Evolutionary conservation across 2,113 vertebrate species (phyloP), one percentile per base, ranked within the genome.

Genomic region (Octodon degus): DNA sequence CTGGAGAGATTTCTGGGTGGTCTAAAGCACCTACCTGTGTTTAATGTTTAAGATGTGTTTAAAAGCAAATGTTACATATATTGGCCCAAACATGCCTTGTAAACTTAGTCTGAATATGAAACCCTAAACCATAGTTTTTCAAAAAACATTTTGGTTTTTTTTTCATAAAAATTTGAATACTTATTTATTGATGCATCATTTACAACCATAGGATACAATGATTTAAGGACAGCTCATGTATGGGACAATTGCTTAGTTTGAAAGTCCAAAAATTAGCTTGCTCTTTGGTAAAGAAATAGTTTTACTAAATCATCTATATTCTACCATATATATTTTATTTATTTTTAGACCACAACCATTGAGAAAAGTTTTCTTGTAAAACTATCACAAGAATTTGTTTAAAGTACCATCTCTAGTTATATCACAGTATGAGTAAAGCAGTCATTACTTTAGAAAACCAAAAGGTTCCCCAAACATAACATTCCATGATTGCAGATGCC

Each of bases 261-360:
- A 32, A 91, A 77, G 32, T 86, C 67, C 40, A 93, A n/a, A 95
- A 89, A n/a, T 92, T 27, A 58, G 60, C 40, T 70, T 85, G 50
- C 58, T 86, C 63, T 50, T 77, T 43, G 91, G 25, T 85, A 92
- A 89, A n/a, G 17, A 92, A 86, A 2, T 81, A n/a, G 79, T 77
- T 89, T 67, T 86, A 62, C 30, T 77, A 86, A 77, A 81, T 89
- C 9, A 76, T 40, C 55, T 77, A 20, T 81, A 93, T 70, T 63
- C 2, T 91, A n/a, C 74, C 24, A 16, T 47, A 24, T n/a, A 40
- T 68, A 14, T 82, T 93, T 81, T 79, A 43, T 63, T 47, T 93
- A 2, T 72, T 84, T 67, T 34, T 72, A 4, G 27, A n/a, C 7
- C 22, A 65, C 16, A 82, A 16, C n/a, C 3, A 84, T 84, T 93